Percentiles rank a stretch among this genome's conserved stretches.
Conservation (phyloP, 2,888 invertebrate genomes). For the Heliconius hortense region DNA sequence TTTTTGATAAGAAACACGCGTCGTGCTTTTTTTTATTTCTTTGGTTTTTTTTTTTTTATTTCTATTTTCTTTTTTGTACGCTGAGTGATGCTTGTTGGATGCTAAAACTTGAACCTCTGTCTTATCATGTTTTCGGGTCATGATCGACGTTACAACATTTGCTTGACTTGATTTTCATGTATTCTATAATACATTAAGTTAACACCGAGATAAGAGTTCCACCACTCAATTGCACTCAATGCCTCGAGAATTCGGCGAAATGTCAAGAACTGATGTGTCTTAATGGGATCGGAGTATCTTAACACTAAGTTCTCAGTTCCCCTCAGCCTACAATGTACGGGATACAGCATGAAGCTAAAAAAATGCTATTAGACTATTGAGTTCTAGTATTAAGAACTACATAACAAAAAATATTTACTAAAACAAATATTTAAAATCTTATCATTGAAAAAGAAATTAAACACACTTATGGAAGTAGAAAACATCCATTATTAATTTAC, state of each 20-base stretch:
- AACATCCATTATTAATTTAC: constrained; percentile 16
- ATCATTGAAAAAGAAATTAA: constrained; percentile 10
- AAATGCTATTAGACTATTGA: too few species aligned
- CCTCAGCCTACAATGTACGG: too few species aligned
- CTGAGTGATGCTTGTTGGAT: background rate
- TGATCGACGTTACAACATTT: background rate
- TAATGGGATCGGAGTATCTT: too few species aligned
- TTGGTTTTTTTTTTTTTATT: background rate
- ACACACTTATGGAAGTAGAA: background rate
- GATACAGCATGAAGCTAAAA: too few species aligned
- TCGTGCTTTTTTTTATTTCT: constrained; percentile 1
- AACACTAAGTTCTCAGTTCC: too few species aligned
- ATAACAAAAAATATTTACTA: background rate
- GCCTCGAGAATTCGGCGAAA: too few species aligned
- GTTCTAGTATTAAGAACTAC: background rate
- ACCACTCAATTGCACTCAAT: too few species aligned
- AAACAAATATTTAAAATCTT: background rate
- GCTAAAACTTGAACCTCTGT: background rate
- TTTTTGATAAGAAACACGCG: constrained; percentile 37
- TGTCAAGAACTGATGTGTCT: too few species aligned
- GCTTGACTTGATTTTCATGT: background rate
- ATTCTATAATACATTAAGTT: background rate
- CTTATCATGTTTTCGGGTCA: background rate
- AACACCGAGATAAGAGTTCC: too few species aligned
- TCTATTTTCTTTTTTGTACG: background rate